phyloP scores from a whole-genome alignment of 2,113 vertebrate genomes.

The Lontra canadensis region DNA sequence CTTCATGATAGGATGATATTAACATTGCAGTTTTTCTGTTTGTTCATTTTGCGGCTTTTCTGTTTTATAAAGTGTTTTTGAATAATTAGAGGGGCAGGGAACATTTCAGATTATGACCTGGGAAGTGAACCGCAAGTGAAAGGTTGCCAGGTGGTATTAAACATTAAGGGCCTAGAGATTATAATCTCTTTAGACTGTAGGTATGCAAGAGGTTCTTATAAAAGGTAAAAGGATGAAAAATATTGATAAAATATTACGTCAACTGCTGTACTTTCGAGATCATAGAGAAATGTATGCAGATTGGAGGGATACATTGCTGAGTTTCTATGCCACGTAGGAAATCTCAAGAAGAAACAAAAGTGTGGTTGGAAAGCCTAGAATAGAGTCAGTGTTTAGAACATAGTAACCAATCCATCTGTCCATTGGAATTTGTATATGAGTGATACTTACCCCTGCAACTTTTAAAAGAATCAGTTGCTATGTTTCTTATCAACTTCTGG shows the following conservation, averaged over 20 bases:
- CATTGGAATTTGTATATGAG: not conserved
- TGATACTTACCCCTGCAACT: not conserved
- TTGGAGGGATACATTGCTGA: not conserved
- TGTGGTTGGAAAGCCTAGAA: not conserved
- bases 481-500: not conserved
- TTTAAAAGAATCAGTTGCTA: not conserved
- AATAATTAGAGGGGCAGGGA: not conserved
- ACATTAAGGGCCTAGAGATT: not conserved
- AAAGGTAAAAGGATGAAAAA: constrained; percentile 31
- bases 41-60: not conserved
- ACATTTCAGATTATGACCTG: constrained; percentile 20
- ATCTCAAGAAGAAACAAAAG: not conserved
- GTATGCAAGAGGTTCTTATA: not conserved
- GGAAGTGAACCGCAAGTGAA: not conserved
- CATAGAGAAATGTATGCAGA: not conserved
- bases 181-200: not conserved
- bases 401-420: not conserved
- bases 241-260: not conserved
- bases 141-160: not conserved
- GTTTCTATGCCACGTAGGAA: not conserved
- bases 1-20: not conserved
- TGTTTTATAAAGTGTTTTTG: not conserved
- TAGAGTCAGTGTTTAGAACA: not conserved
- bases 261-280: not conserved
- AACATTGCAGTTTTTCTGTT: not conserved